Evolutionary conservation across 2,797 vertebrate genomes (phyloP), one percentile per base, ranked within the genome.

Genomic region (Diglossa cyanea): DNA sequence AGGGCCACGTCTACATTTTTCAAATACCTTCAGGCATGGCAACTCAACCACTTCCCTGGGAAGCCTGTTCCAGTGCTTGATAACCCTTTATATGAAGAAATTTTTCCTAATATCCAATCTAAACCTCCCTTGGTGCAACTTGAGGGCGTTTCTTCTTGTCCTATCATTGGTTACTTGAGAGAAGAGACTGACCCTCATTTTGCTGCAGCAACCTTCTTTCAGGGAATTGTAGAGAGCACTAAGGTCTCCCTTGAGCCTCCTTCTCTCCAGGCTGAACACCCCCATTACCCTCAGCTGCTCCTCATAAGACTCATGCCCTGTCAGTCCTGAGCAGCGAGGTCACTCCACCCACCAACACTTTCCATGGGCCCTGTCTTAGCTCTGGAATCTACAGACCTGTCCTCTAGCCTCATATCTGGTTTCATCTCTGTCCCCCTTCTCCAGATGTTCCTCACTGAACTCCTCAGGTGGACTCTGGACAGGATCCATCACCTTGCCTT

Each of bases 181-280:
- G 33, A 53, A 71, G 44, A 44, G 50, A 44, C 30, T 0, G 0
- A 57, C 6, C 2, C 19, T 7, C 65, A 35, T 8, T 42, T 51
- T 23, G 20, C 39, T 40, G 25, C 20, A 45, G 24, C 11, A 35
- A 3, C 10, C 11, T 54, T 33, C n/a, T 45, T 40, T 31, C 51
- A 65, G 25, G 17, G 12, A 51, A 28, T 3, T 33, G 17, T 8
- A 31, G 25, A 35, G 58, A 71, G 12, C 3, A 6, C 3, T 13
- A 35, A 40, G 4, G 12, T 53, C 5, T 10, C 12, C 11, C 12
- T 12, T 31, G 57, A 57, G 5, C 8, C 24, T 57, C 17, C 45
- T 57, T 51, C 30, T 71, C 30, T 53, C n/a, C 51, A 35, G 39
- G 21, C 17, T 77, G 40, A 50, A 17, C n/a, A 77, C 8, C 2